Percentiles rank a stretch among this genome's conserved stretches.
These are phyloP conservation scores for Spodoptera exigua DNA, from an alignment of 2,888 invertebrate genomes.

Conservation along the genomic window DNA sequence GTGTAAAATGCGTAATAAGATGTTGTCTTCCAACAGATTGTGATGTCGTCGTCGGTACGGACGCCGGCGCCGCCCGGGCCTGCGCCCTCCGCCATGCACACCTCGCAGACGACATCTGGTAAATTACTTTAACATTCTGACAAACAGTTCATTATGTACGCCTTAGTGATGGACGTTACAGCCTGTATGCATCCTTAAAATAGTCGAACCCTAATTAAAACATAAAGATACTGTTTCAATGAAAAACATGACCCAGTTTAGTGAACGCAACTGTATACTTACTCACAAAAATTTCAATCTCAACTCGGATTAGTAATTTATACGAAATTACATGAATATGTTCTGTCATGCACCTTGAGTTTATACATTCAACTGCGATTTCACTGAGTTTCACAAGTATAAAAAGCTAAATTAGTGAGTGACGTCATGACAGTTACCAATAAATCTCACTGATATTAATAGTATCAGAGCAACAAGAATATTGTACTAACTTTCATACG, in stretches of 20 bases:
- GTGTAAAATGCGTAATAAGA: neutral
- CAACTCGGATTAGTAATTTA: constrained; percentile 29
- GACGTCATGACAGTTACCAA: constrained; percentile 30
- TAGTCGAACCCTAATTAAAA: neutral
- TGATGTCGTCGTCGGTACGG: constrained; percentile 87
- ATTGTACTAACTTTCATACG: constrained; percentile 24
- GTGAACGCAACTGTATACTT: constrained; percentile 7
- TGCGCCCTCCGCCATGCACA: constrained; percentile 80
- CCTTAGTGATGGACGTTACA: too few species aligned
- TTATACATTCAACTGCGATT: constrained; percentile 6
- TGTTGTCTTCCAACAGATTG: constrained; percentile 68
- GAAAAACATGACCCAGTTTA: neutral
- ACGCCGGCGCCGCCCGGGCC: constrained; percentile 78
- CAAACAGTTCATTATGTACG: neutral
- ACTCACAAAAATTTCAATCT: constrained; percentile 4
- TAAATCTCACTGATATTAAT: constrained; percentile 26
- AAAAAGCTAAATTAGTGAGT: constrained; percentile 19
- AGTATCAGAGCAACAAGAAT: constrained; percentile 19
- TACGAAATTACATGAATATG: constrained; percentile 4
- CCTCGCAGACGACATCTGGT: constrained; percentile 83
- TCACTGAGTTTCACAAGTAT: constrained; percentile 26
- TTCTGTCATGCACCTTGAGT: constrained; percentile 19
- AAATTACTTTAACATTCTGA: constrained; percentile 20
- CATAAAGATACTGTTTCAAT: neutral
- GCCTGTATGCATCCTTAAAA: neutral